Conservation (phyloP, 2,113 vertebrate genomes). For the Pithys albifrons region DNA sequence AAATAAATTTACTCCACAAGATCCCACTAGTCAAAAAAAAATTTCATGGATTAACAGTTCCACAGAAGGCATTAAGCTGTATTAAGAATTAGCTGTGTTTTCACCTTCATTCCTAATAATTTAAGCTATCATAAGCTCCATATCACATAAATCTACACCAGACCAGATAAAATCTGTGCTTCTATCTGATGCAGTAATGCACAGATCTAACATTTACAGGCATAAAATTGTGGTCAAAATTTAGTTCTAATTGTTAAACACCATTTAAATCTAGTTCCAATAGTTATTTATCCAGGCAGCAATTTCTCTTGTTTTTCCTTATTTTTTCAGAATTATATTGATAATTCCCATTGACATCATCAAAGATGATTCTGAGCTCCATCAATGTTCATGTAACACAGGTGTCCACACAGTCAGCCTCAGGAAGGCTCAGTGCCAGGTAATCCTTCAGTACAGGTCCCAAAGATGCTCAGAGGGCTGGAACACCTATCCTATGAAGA, state of each 20-base stretch:
- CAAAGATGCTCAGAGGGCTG: neutral
- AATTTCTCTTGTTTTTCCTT: neutral
- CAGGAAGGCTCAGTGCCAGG: neutral
- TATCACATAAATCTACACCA: neutral
- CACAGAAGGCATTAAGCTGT: neutral
- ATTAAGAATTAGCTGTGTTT: neutral
- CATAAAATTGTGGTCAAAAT: neutral
- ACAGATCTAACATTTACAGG: neutral
- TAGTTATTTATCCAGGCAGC: neutral
- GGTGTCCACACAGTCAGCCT: neutral
- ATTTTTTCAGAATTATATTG: neutral
- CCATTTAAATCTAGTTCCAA: neutral
- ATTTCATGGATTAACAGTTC: neutral
- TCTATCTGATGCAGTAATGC: neutral
- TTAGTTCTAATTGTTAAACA: neutral
- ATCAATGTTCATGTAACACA: neutral
- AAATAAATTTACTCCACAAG: neutral
- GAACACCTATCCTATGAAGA: neutral
- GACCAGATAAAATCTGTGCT: neutral
- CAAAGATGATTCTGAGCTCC: neutral
- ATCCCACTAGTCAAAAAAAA: neutral
- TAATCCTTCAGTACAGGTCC: neutral
- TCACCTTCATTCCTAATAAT: neutral
- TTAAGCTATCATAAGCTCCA: neutral
- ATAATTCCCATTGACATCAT: neutral